Evolutionary conservation across 2,113 vertebrate genomes (phyloP).

Genomic region (Mesembrinibis cayennensis): DNA sequence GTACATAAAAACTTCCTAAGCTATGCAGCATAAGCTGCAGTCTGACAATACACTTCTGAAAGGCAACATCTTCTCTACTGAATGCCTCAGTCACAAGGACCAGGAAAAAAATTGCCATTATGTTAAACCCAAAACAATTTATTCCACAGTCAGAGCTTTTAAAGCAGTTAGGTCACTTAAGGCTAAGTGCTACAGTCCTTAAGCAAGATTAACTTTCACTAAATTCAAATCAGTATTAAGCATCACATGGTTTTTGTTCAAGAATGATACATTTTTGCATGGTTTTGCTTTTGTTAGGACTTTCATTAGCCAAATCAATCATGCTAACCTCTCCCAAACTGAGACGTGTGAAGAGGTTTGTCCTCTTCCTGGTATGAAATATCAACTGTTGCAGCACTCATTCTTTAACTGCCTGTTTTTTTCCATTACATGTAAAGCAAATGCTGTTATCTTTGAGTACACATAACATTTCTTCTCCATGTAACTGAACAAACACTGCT

Average conservation of each 20-base stretch:
- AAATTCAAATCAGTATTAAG: neutral
- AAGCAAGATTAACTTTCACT: neutral
- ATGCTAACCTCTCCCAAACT: neutral
- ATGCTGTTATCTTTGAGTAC: slow-evolving; percentile 10
- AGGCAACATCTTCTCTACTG: neutral
- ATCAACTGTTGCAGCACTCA: neutral
- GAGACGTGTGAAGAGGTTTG: neutral
- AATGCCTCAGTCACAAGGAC: neutral
- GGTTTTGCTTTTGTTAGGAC: neutral
- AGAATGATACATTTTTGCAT: neutral
- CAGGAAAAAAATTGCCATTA: neutral
- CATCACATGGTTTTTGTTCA: neutral
- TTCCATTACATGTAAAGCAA: slow-evolving; percentile 46
- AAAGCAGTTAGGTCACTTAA: neutral
- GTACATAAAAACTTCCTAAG: neutral
- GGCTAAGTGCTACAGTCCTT: neutral
- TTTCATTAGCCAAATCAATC: neutral
- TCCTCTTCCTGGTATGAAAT: neutral
- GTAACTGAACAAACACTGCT: neutral
- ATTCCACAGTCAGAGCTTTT: neutral
- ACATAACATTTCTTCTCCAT: neutral
- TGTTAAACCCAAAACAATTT: neutral
- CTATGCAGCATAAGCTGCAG: neutral
- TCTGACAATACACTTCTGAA: neutral
- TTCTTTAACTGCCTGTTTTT: slow-evolving; percentile 28